Percentiles rank a stretch among this genome's conserved stretches.
Conservation (phyloP, 2,797 vertebrate genomes). For the Gymnothorax javanicus region DNA sequence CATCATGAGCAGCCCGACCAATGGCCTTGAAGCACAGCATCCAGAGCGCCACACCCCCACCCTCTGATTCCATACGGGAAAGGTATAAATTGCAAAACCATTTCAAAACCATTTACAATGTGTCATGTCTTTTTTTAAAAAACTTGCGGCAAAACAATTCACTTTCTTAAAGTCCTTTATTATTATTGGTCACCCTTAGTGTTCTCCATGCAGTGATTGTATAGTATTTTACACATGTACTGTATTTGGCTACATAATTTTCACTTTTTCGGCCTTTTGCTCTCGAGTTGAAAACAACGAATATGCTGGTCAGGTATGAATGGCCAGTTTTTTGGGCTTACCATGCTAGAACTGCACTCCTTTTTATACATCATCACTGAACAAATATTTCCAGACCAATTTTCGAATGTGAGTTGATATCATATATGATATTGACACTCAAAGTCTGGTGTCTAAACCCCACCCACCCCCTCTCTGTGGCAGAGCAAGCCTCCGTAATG, state of each 20-base stretch:
- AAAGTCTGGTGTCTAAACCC: background rate
- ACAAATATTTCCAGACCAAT: background rate
- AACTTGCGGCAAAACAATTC: background rate
- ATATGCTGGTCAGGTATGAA: no score
- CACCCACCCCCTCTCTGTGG: background rate
- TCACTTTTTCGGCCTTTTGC: no score
- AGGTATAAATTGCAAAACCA: constrained; percentile 53
- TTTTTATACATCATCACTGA: background rate
- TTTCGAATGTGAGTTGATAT: background rate
- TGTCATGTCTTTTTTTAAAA: background rate
- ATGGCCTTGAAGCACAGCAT: constrained; percentile 37
- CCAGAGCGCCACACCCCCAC: constrained; percentile 16
- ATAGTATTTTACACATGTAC: no score
- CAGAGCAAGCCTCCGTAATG: background rate
- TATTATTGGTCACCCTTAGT: no score
- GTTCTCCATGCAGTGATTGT: no score
- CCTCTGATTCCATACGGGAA: constrained; percentile 40
- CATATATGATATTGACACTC: background rate
- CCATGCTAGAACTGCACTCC: constrained; percentile 26
- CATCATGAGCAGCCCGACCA: constrained; percentile 43
- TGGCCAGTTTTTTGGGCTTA: background rate
- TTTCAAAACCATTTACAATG: background rate
- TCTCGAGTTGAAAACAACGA: no score
- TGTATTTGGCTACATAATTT: no score
- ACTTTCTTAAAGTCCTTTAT: background rate